Percentiles rank a stretch among this genome's conserved stretches.
These are phyloP conservation scores for Lasiommata megera DNA, from an alignment of 2,888 invertebrate species.

Conservation along the genomic window DNA sequence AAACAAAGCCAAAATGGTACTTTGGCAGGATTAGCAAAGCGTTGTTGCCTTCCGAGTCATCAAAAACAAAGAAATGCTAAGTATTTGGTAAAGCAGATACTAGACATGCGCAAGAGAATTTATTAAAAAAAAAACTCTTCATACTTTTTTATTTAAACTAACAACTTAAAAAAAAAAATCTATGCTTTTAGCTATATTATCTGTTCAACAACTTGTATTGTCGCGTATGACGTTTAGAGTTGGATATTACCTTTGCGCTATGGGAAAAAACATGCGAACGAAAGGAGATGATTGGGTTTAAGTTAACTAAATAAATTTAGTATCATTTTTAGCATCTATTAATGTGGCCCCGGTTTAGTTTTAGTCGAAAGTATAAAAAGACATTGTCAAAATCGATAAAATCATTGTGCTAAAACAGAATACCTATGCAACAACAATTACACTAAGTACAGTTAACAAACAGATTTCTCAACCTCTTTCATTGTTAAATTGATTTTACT, in stretches of 20 bases:
- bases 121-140: slow-evolving; percentile 36
- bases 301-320: slow-evolving; percentile 1
- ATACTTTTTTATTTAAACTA: slow-evolving; percentile 12
- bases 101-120: slow-evolving; percentile 34
- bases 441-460: slow-evolving; percentile 59
- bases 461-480: slow-evolving; percentile 53
- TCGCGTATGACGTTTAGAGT: not conserved
- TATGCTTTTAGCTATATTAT: slow-evolving; percentile 7
- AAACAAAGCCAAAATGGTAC: slow-evolving; percentile 50
- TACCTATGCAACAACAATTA: slow-evolving; percentile 53
- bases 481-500: slow-evolving; percentile 42
- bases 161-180: slow-evolving; percentile 11
- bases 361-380: slow-evolving; percentile 23
- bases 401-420: slow-evolving; percentile 58
- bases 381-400: slow-evolving; percentile 38
- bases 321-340: slow-evolving; percentile 11
- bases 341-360: slow-evolving; percentile 6
- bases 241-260: slow-evolving; percentile 7
- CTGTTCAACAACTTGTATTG: slow-evolving; percentile 3
- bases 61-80: slow-evolving; percentile 43
- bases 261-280: not conserved
- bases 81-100: slow-evolving; percentile 56
- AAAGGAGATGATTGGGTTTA: not conserved
- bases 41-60: slow-evolving; percentile 33
- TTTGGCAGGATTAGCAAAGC: slow-evolving; percentile 49